Conservation (phyloP, 2,797 vertebrate genomes). For the Acanthurus tractus region DNA sequence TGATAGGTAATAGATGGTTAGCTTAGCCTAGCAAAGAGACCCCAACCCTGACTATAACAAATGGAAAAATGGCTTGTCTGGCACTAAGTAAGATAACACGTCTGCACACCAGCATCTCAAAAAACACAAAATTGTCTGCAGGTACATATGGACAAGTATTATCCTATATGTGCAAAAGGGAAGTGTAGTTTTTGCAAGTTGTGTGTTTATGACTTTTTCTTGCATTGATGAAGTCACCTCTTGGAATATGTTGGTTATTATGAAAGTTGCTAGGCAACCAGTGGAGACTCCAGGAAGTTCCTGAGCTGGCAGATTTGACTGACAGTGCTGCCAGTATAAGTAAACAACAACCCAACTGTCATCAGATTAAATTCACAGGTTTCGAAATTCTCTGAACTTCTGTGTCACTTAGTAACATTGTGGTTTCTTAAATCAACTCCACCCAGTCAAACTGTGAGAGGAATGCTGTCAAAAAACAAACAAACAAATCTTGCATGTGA, state of each 20-base stretch:
- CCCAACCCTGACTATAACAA: too few relatives aligned
- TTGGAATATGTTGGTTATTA: too few relatives aligned
- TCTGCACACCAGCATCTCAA: not conserved
- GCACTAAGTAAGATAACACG: not conserved
- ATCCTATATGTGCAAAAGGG: not conserved
- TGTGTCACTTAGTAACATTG: too few relatives aligned
- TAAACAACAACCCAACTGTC: not conserved
- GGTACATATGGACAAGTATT: not conserved
- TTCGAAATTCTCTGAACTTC: too few relatives aligned
- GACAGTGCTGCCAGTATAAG: not conserved
- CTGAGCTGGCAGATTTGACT: not conserved
- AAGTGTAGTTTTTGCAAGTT: not conserved
- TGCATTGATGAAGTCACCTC: not conserved
- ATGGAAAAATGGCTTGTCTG: too few relatives aligned
- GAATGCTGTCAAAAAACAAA: not conserved
- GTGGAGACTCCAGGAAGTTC: too few relatives aligned
- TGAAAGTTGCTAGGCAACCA: too few relatives aligned
- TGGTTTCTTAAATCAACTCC: too few relatives aligned
- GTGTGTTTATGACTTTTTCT: too few relatives aligned
- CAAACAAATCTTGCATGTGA: not conserved
- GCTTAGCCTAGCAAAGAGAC: not conserved
- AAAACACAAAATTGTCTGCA: not conserved
- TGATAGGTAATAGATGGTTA: not conserved
- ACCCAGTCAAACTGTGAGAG: too few relatives aligned
- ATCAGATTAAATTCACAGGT: conserved; percentile 6